phyloP scores from a whole-genome alignment of 2,797 vertebrate species.

The Pseudopleuronectes americanus region DNA sequence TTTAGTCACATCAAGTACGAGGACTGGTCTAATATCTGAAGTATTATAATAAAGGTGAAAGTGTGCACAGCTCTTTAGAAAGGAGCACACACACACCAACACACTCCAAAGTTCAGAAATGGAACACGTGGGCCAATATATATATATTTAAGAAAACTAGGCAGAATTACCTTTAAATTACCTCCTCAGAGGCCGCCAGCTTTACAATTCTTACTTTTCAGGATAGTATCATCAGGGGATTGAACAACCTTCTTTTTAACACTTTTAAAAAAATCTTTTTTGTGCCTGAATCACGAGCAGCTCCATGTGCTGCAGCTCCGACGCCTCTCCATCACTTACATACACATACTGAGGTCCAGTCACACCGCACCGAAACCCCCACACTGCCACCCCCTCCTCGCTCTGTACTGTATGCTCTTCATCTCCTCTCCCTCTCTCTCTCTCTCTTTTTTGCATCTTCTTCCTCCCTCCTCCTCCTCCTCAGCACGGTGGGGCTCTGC shows the following conservation, averaged over 20 bases:
- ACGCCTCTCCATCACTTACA: slow-evolving; percentile 69
- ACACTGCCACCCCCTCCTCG: slow-evolving; percentile 57
- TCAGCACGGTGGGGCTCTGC: slow-evolving; percentile 56
- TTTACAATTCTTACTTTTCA: background rate
- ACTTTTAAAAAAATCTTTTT: slow-evolving; percentile 46
- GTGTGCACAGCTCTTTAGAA: background rate
- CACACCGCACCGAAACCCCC: slow-evolving; percentile 56
- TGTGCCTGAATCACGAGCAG: slow-evolving; percentile 56
- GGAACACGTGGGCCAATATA: background rate
- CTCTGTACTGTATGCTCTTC: slow-evolving; percentile 53
- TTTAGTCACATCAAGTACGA: background rate
- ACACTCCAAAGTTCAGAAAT: background rate
- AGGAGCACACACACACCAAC: background rate
- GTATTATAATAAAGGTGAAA: background rate
- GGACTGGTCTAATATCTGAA: background rate
- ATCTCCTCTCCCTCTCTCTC: slow-evolving; percentile 34
- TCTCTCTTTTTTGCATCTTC: background rate
- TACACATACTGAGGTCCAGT: slow-evolving; percentile 51
- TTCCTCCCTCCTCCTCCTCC: slow-evolving; percentile 10
- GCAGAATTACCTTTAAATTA: too few relatives aligned
- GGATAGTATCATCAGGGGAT: slow-evolving; percentile 28
- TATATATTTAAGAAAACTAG: too few relatives aligned
- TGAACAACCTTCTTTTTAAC: slow-evolving; percentile 25
- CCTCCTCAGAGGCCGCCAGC: too few relatives aligned
- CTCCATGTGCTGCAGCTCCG: slow-evolving; percentile 44